Evolutionary conservation across 2,888 invertebrate species (phyloP), one percentile per base, ranked within the genome.

Genomic region (Rhorus exstirpatorius): DNA sequence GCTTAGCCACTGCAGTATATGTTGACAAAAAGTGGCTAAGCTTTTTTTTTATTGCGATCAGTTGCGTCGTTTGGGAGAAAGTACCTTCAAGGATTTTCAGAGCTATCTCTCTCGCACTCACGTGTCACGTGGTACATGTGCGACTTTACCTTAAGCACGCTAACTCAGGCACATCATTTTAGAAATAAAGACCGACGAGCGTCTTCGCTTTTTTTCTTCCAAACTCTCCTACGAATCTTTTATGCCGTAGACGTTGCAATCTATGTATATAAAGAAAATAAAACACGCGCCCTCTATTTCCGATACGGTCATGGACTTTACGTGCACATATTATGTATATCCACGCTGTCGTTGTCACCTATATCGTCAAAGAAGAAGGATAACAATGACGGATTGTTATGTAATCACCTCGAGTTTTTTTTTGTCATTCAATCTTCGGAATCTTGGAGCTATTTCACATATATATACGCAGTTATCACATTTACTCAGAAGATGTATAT

Each of bases 321-420:
- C 77, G 77, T 41, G 76, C 79, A 67, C 65, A 51, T 75, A 79
- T 77, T n/a, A n/a, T n/a, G n/a, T n/a, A n/a, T n/a, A n/a, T n/a
- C 65, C 60, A 44, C n/a, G 26, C 53, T 41, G 63, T 58, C 70
- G 74, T 2, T 21, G 72, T 58, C 68, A 44, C 31, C 10, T 58
- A 44, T 8, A 46, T 60, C 38, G 67, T 49, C 60, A 51, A 60
- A 49, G 35, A 53, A 41, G 46, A 38, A 19, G 31, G 75, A 55
- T 24, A 55, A 61, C 35, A 67, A 67, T 67, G 31, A 35, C 46
- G 58, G 65, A 41, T 65, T 26, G 67, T 86, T 85, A 68, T 79
- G 81, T 70, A 85, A 86, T 79, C 83, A 75, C 83, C 83, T 71
- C 58, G 75, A 80, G 85, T 72, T 85, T 85, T 84, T 86, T 65